Percentiles rank a stretch among this genome's conserved stretches.
phyloP scores from a whole-genome alignment of 2,888 invertebrate species.

The Drosophila recens region DNA sequence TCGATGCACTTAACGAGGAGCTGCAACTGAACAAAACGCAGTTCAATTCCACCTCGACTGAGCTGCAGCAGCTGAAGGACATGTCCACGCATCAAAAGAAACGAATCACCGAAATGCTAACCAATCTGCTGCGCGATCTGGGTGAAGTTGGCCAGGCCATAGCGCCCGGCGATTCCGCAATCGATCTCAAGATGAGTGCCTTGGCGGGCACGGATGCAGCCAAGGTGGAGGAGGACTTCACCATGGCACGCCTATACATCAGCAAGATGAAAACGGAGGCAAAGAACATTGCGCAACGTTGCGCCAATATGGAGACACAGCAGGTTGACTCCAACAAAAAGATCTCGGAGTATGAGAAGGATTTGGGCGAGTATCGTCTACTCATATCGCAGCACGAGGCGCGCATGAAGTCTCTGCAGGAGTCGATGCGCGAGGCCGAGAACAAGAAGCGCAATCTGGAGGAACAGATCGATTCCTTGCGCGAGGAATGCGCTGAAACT shows the following conservation, averaged over 20 bases:
- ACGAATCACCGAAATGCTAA: constrained; percentile 97
- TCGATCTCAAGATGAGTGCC: constrained; percentile 87
- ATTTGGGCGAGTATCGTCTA: constrained; percentile 95
- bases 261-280: constrained; percentile 99
- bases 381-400: constrained; percentile 98
- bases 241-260: constrained; percentile 97
- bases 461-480: constrained; percentile 95
- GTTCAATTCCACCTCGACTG: constrained; percentile 93
- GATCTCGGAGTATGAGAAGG: constrained; percentile 95
- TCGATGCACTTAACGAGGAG: constrained; percentile 96
- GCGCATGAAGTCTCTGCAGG: constrained; percentile 96
- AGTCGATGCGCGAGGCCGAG: constrained; percentile 97
- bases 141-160: constrained; percentile 97
- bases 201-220: constrained; percentile 88
- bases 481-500: constrained; percentile 97
- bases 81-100: constrained; percentile 97
- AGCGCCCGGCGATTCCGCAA: constrained; percentile 89
- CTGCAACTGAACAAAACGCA: constrained; percentile 93
- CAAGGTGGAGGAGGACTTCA: constrained; percentile 99
- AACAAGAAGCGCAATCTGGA: constrained; percentile 96
- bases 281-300: constrained; percentile 96
- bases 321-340: constrained; percentile 97
- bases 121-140: constrained; percentile 96
- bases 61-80: constrained; percentile 96
- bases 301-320: constrained; percentile 94